Evolutionary conservation across 2,888 invertebrate species (phyloP).

Genomic region (Danaus chrysippus): DNA sequence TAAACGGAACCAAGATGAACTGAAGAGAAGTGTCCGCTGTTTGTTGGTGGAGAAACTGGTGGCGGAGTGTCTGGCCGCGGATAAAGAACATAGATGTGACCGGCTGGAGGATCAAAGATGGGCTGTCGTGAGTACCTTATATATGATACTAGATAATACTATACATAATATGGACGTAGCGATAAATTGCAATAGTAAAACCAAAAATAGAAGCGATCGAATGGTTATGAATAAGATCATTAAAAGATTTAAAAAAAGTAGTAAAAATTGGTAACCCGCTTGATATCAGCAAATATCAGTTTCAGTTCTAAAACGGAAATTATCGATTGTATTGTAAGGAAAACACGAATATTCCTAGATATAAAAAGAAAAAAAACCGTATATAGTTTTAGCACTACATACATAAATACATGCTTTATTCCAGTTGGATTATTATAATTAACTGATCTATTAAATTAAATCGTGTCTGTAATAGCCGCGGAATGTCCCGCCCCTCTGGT

Average conservation of each 20-base stretch:
- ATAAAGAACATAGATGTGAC: conserved; percentile 81
- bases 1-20: conserved; percentile 58
- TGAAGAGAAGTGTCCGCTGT: conserved; percentile 82
- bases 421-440: not conserved
- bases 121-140: conserved; percentile 81
- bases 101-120: conserved; percentile 84
- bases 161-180: not conserved
- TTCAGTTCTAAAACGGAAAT: no score
- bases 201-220: no score
- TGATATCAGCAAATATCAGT: no score
- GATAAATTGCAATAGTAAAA: no score
- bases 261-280: no score
- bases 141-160: not conserved
- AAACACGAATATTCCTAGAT: no score
- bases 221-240: no score
- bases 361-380: no score
- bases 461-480: conserved; percentile 72
- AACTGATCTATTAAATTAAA: not conserved
- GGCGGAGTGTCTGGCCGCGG: conserved; percentile 84
- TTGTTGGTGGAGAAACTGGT: conserved; percentile 84
- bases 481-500: conserved; percentile 86
- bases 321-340: no score
- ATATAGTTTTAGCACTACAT: no score
- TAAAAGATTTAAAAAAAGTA: no score
- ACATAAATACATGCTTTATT: no score